Evolutionary conservation across 1,140 invertebrate species (phyloP), one percentile per base, ranked within the genome.

Genomic region (Amyelois transitella): DNA sequence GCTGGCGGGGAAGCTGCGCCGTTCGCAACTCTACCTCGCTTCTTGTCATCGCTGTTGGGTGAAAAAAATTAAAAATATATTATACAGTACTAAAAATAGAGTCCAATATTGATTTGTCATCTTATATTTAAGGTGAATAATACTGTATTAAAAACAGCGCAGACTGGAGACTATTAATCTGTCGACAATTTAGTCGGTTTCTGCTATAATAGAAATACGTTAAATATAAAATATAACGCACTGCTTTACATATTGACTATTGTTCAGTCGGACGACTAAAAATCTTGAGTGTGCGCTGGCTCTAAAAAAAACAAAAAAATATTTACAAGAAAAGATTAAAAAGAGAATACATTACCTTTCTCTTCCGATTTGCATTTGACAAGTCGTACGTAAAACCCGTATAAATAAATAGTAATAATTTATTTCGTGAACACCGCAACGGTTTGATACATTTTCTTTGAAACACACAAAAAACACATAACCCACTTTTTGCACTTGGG

Each of bases 1-100:
- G 64, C 55, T 12, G 68, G 68, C 14, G 75, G 62, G 0, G 71
- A 62, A 43, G 76, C 55, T 22, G 79, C 72, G 43, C 79, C 81
- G 62, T 81, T 82, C 6, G 77, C 69, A 14, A 81, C 49, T 0
- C 70, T 71, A 5, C 62, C 61, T 7, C 69, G 66, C 2, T 44
- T 24, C 32, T 59, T 58, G 7, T 66, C 63, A n/a, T 75, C 77
- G 38, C 77, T 80, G 56, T n/a, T 19, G n/a, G n/a, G n/a, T n/a
- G n/a, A n/a, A n/a, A 3, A 38, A 2, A 2, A 10, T 3, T 2
- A 38, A 38, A 10, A 4, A 38, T 10, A 38, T 38, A 3, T 38
- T n/a, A 4, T 38, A 10, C 3, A 10, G 8, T 38, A n/a, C n/a
- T n/a, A n/a, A n/a, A n/a, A n/a, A n/a, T n/a, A n/a, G n/a, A n/a